phyloP scores from a whole-genome alignment of 2,113 vertebrate genomes.

The Aix galericulata region DNA sequence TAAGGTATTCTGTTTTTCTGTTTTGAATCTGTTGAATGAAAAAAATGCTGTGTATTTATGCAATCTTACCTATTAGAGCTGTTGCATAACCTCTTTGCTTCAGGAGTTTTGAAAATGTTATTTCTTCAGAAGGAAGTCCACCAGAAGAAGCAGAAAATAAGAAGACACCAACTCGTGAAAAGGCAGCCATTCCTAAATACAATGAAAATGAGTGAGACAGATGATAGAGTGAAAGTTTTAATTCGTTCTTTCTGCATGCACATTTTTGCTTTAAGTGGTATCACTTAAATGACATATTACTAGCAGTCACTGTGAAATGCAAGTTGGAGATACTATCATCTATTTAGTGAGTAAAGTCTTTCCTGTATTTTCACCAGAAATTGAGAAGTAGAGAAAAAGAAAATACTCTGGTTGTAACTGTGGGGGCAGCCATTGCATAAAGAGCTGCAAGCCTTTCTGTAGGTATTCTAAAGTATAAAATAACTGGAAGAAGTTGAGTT shows the following conservation, averaged over 20 bases:
- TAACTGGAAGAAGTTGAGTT: background rate
- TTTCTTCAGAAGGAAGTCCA: slow-evolving; percentile 83
- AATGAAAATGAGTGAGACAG: background rate
- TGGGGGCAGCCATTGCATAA: background rate
- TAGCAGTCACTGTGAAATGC: background rate
- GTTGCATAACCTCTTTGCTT: slow-evolving; percentile 84
- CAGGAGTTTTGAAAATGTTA: slow-evolving; percentile 83
- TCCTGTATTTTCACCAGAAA: background rate
- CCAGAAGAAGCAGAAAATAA: slow-evolving; percentile 83
- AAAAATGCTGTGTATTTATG: background rate
- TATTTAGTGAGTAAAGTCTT: background rate
- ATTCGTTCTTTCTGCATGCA: background rate
- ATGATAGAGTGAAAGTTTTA: background rate
- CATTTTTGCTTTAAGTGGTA: background rate
- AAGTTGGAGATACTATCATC: background rate
- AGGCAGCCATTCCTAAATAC: slow-evolving; percentile 74
- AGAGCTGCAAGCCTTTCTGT: background rate
- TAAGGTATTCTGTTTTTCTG: background rate
- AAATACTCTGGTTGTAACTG: background rate
- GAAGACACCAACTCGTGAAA: slow-evolving; percentile 66
- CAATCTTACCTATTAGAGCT: slow-evolving; percentile 74
- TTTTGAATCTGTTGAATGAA: background rate
- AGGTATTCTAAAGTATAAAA: background rate
- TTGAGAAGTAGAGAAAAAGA: background rate
- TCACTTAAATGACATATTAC: background rate